Conservation (phyloP, 2,797 vertebrate genomes). For the Catharus ustulatus region DNA sequence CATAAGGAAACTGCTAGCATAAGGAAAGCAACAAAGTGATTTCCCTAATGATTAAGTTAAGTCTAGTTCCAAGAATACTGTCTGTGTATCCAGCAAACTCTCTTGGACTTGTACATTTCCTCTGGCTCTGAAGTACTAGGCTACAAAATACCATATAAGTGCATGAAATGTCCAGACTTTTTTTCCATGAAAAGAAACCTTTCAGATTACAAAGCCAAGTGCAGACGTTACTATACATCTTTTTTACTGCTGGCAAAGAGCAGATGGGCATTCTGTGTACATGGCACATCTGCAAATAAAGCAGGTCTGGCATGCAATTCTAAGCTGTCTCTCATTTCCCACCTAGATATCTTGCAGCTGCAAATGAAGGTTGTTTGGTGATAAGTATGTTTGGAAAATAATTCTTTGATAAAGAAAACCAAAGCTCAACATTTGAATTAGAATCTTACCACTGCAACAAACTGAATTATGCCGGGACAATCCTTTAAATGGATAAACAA, state of each 20-base stretch:
- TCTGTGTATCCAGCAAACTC: slow-evolving; percentile 42
- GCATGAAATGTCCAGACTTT: slow-evolving; percentile 22
- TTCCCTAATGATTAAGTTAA: slow-evolving; percentile 42
- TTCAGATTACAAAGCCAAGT: neutral
- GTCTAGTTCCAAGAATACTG: slow-evolving; percentile 56
- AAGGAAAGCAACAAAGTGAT: slow-evolving; percentile 29
- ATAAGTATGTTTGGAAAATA: slow-evolving; percentile 2
- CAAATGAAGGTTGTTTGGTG: neutral
- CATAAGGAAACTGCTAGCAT: neutral
- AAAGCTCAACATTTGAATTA: neutral
- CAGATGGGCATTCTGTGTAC: neutral
- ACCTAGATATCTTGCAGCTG: neutral
- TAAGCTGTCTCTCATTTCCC: neutral
- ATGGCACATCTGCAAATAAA: slow-evolving; percentile 2
- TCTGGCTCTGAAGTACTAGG: slow-evolving; percentile 37
- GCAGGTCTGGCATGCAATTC: neutral
- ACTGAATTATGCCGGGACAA: neutral
- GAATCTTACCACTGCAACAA: neutral
- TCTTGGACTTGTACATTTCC: slow-evolving; percentile 61
- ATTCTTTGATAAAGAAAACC: neutral
- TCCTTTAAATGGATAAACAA: neutral
- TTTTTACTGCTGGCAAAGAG: neutral
- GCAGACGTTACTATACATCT: neutral
- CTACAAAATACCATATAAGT: slow-evolving; percentile 61
- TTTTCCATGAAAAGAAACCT: slow-evolving; percentile 4